Conservation (phyloP, 2,888 invertebrate genomes). For the Nomada fabriciana region DNA sequence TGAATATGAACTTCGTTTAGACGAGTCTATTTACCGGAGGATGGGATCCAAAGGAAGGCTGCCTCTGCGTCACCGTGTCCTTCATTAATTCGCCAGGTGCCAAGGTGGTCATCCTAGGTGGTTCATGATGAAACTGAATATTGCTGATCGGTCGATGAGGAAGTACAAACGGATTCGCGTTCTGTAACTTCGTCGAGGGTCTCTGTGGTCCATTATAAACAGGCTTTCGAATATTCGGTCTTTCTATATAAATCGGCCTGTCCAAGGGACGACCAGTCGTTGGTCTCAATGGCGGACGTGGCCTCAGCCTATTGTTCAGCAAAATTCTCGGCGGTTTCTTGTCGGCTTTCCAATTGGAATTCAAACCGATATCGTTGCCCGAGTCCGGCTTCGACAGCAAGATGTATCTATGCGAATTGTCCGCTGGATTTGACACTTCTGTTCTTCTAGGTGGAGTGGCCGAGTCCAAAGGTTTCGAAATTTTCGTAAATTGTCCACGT, state of each 20-base stretch:
- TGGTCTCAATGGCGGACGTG: conserved; percentile 72
- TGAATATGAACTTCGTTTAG: neutral
- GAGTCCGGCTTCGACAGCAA: conserved; percentile 71
- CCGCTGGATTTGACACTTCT: conserved; percentile 73
- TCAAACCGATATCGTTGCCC: conserved; percentile 73
- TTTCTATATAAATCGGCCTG: conserved; percentile 73
- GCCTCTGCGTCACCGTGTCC: conserved; percentile 32
- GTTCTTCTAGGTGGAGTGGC: conserved; percentile 79
- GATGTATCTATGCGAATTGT: conserved; percentile 74
- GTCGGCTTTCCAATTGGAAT: conserved; percentile 77
- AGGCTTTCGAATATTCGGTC: conserved; percentile 70
- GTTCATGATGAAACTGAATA: conserved; percentile 68
- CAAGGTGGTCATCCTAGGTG: conserved; percentile 43
- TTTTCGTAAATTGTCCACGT: conserved; percentile 74
- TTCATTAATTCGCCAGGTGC: conserved; percentile 5
- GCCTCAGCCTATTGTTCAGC: conserved; percentile 74
- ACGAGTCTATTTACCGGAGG: conserved; percentile 40
- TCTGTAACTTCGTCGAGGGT: conserved; percentile 57
- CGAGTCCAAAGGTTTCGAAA: conserved; percentile 71
- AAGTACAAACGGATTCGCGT: conserved; percentile 40
- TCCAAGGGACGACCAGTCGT: conserved; percentile 69
- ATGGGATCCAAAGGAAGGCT: conserved; percentile 29
- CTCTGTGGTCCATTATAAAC: conserved; percentile 50
- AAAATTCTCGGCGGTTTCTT: conserved; percentile 76
- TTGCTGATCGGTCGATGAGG: conserved; percentile 65